Conservation (phyloP, 1,140 invertebrate species). For the Penaeus indicus region DNA sequence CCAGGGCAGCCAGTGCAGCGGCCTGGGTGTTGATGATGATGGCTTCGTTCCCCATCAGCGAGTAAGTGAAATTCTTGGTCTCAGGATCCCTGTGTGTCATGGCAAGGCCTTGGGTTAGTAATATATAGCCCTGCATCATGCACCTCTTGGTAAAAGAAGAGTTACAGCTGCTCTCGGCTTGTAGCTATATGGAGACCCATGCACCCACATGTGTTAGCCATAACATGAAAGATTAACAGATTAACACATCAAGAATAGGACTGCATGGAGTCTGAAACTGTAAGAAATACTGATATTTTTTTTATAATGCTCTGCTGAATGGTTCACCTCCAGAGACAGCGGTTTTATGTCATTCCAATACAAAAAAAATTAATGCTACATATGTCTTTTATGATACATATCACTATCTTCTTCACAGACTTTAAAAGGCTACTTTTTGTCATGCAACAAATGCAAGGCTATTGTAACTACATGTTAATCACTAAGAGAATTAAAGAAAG, state of each 20-base stretch:
- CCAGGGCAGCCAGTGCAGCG: constrained; percentile 80
- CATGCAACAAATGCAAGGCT: too few species aligned
- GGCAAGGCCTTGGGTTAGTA: constrained; percentile 42
- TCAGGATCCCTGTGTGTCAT: constrained; percentile 55
- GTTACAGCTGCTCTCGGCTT: neutral
- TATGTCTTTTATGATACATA: too few species aligned
- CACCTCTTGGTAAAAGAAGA: constrained; percentile 3
- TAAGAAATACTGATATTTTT: neutral
- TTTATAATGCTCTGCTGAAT: too few species aligned
- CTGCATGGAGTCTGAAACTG: constrained; percentile 31
- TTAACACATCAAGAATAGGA: constrained; percentile 1
- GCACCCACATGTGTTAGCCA: constrained; percentile 36
- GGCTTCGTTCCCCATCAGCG: constrained; percentile 77
- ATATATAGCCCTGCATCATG: constrained; percentile 27
- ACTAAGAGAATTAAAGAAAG: too few species aligned
- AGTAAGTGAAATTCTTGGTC: constrained; percentile 70
- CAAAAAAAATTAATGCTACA: too few species aligned
- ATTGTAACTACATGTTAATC: too few species aligned
- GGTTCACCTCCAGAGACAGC: constrained; percentile 20
- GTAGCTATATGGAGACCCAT: constrained; percentile 39
- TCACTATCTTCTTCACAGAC: too few species aligned
- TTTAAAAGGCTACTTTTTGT: too few species aligned
- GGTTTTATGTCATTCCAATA: neutral
- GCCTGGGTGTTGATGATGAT: constrained; percentile 84
- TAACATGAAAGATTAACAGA: neutral